Evolutionary conservation across 2,888 invertebrate genomes (phyloP).

Genomic region (Orthonevra nobilis): DNA sequence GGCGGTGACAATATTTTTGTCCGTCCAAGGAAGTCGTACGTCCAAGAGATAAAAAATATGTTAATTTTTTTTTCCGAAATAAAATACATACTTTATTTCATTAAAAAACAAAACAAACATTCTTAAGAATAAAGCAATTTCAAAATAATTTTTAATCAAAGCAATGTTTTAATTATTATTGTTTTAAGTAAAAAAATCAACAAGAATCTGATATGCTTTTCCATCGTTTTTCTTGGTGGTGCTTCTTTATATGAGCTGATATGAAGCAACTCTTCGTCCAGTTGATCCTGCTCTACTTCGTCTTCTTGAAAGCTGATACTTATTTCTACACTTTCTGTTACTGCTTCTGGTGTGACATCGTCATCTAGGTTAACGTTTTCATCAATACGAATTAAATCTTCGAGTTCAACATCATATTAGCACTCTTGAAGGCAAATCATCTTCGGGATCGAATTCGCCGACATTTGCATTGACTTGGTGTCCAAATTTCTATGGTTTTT

Average conservation of each 20-base stretch:
- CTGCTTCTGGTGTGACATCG: conserved; percentile 7
- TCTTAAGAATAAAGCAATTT: too few relatives aligned
- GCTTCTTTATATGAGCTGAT: not conserved
- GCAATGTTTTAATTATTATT: too few relatives aligned
- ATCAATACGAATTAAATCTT: conserved; percentile 17
- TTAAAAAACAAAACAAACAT: too few relatives aligned
- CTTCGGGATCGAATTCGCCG: not conserved
- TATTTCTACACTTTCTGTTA: not conserved
- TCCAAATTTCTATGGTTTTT: conserved; percentile 4
- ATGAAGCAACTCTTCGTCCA: not conserved
- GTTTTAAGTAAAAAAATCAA: too few relatives aligned
- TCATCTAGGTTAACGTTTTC: conserved; percentile 26
- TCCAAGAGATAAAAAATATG: too few relatives aligned
- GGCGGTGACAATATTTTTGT: too few relatives aligned
- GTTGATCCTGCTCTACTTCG: not conserved
- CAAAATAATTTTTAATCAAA: too few relatives aligned
- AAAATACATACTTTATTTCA: too few relatives aligned
- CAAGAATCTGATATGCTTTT: too few relatives aligned
- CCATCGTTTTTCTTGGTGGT: too few relatives aligned
- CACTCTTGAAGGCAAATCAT: conserved; percentile 2
- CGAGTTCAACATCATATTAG: conserved; percentile 16
- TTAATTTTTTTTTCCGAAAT: too few relatives aligned
- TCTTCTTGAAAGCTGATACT: not conserved
- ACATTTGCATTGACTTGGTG: conserved; percentile 1
- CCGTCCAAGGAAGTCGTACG: too few relatives aligned